Evolutionary conservation across 2,113 vertebrate species (phyloP), one percentile per base, ranked within the genome.

Genomic region (Toxostoma redivivum): DNA sequence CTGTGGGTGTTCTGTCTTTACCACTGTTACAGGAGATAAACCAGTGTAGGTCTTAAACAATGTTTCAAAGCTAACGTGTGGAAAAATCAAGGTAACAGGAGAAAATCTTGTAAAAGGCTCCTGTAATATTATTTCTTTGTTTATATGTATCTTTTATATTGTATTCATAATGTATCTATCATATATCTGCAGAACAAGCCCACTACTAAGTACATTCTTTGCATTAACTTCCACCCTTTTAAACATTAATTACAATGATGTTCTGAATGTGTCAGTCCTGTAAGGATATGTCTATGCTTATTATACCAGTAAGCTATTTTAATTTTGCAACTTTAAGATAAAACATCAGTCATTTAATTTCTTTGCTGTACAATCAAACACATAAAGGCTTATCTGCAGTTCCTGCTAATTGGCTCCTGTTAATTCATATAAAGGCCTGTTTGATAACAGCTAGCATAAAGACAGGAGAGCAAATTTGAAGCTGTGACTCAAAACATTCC

Each of bases 371-470:
- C 79, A 86, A 81, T 88, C 87, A 90, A 90, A 44, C 7, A 15
- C 48, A 88, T 44, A 90, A 94, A 90, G 56, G 51, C 88, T 97
- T 96, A 96, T 97, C 93, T 88, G 56, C 88, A 92, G 22, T 25
- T 88, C 12, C 60, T 86, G 35, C 71, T 94, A 96, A 96, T 96
- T 94, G 72, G 79, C 2, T 62, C 14, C 40, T 96, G 88, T 94
- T 96, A 97, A 94, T 95, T 94, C 3, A 1, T 77, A 86, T 42
- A 67, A 93, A 94, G 22, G n/a, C 47, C 24, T 3, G 0, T 70
- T 88, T 93, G 93, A 95, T 94, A 95, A 92, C 28, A 83, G 64
- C 38, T 50, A 54, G 22, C 47, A 78, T 67, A 73, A 96, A 95
- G 38, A 54, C 45, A 76, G 74, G 27, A 80, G 25, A 78, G 24